Evolutionary conservation across 92 coral and sea anemone species (phyloP).

Genomic region (Epizoanthus ramosus): DNA sequence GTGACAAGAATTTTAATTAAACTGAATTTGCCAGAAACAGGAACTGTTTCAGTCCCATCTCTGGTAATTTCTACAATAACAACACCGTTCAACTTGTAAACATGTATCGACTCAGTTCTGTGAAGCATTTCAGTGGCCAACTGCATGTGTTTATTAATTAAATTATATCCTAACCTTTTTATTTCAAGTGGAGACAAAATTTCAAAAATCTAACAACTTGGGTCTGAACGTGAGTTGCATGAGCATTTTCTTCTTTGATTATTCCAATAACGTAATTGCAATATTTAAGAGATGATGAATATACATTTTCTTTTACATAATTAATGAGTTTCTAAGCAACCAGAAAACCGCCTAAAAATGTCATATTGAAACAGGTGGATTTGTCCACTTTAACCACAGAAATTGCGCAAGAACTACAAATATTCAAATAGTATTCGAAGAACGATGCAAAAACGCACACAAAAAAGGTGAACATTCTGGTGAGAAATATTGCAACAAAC

Average conservation of each 20-base stretch:
- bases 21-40: conserved; percentile 1
- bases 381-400: conserved; percentile 12
- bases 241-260: not conserved
- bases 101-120: not conserved
- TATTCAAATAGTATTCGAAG: not conserved
- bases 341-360: conserved; percentile 7
- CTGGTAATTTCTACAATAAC: not conserved
- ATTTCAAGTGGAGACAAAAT: not conserved
- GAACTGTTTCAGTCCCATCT: not conserved
- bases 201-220: not conserved
- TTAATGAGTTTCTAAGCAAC: conserved; percentile 26
- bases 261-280: not conserved
- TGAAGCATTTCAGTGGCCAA: not conserved
- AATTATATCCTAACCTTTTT: not conserved
- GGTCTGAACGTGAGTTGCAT: not conserved
- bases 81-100: not conserved
- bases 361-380: conserved; percentile 33
- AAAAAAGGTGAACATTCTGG: not conserved
- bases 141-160: not conserved
- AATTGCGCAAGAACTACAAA: conserved; percentile 28
- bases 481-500: not conserved
- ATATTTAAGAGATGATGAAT: conserved; percentile 2
- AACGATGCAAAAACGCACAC: not conserved
- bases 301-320: conserved; percentile 1
- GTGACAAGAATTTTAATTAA: not conserved